Evolutionary conservation across 2,888 invertebrate species (phyloP).

Genomic region (Limnephilus rhombicus): DNA sequence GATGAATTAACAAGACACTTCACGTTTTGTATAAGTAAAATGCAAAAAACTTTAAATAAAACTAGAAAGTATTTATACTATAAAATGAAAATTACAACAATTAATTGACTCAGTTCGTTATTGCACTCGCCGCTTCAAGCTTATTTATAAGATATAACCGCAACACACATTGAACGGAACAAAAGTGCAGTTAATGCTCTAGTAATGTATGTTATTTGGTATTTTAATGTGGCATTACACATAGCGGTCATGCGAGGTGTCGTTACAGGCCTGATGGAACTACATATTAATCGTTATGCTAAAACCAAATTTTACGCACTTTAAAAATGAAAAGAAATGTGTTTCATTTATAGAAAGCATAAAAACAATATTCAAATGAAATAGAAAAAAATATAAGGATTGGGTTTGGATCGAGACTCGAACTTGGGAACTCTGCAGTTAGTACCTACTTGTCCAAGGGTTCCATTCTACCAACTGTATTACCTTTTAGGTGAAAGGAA

Average conservation of each 20-base stretch:
- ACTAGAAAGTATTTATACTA: too few species aligned
- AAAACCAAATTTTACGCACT: neutral
- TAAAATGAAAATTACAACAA: too few species aligned
- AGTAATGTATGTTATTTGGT: neutral
- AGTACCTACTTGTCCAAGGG: too few species aligned
- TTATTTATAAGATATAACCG: neutral
- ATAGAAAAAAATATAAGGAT: too few species aligned
- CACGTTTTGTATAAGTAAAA: too few species aligned
- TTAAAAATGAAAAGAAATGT: neutral
- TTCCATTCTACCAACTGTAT: too few species aligned
- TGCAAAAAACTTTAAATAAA: neutral
- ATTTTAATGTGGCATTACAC: neutral
- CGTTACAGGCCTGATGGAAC: neutral
- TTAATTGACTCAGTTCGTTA: neutral
- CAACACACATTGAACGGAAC: neutral
- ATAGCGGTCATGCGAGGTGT: neutral
- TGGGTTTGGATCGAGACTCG: too few species aligned
- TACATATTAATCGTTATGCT: neutral
- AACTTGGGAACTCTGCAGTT: too few species aligned
- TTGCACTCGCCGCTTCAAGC: neutral
- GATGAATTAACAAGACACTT: too few species aligned
- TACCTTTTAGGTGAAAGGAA: too few species aligned
- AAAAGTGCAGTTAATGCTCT: constrained; percentile 1
- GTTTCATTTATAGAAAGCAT: neutral
- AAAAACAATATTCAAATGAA: too few species aligned